These are phyloP conservation scores for Neodontobutis hainanensis DNA, from an alignment of 2,113 vertebrate species.

Conservation along the genomic window DNA sequence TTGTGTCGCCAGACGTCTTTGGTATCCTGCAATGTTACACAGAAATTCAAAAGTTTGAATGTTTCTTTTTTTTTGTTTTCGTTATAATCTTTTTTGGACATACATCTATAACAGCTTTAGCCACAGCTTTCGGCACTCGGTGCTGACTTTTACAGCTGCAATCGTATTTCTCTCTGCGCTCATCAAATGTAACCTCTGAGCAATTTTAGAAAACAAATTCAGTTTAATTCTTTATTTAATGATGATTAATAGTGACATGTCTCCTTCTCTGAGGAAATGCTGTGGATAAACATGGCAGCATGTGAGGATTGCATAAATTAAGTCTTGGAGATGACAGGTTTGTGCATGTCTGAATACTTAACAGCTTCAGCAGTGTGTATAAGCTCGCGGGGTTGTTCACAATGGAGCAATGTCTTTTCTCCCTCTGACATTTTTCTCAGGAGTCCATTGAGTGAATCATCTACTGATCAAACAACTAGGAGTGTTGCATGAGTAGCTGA, in stretches of 20 bases:
- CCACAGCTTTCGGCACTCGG: background rate
- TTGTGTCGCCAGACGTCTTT: background rate
- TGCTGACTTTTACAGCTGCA: background rate
- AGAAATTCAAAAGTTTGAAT: background rate
- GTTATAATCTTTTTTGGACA: background rate
- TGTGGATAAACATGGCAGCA: background rate
- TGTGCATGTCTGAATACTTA: conserved; percentile 42
- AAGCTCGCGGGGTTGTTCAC: background rate
- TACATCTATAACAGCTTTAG: conserved; percentile 6
- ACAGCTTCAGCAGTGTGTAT: conserved; percentile 13
- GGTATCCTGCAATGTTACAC: background rate
- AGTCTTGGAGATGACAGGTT: conserved; percentile 41
- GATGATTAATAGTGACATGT: background rate
- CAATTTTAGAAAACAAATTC: background rate
- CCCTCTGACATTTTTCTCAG: conserved; percentile 18
- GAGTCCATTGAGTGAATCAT: conserved; percentile 5
- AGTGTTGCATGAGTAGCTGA: background rate
- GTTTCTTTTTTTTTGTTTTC: no score
- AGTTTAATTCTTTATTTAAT: background rate
- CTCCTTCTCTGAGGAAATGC: background rate
- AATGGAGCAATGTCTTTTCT: background rate
- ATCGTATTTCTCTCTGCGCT: conserved; percentile 4
- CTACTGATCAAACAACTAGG: conserved; percentile 1
- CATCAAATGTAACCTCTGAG: conserved; percentile 10
- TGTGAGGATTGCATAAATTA: conserved; percentile 17